phyloP scores from a whole-genome alignment of 2,888 invertebrate genomes.

The Oscheius sp. region DNA sequence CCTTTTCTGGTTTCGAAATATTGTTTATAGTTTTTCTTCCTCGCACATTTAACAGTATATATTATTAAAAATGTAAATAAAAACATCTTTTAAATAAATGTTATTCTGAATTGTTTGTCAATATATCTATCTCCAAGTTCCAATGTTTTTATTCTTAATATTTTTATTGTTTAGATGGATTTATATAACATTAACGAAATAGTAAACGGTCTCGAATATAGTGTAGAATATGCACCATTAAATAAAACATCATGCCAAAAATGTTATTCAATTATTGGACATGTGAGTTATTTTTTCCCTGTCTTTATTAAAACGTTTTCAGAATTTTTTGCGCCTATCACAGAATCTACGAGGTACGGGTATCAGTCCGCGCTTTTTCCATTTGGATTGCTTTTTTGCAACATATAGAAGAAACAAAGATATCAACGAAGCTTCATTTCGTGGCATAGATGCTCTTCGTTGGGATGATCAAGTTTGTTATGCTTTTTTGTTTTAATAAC shows the following conservation, averaged over 20 bases:
- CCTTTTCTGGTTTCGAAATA: too few relatives aligned
- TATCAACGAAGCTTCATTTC: conserved; percentile 70
- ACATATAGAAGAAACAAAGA: conserved; percentile 51
- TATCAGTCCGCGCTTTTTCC: too few relatives aligned
- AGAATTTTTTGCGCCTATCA: too few relatives aligned
- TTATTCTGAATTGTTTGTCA: too few relatives aligned
- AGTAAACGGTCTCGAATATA: conserved; percentile 50
- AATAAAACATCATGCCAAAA: conserved; percentile 55
- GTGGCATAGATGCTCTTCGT: conserved; percentile 72
- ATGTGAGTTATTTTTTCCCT: conserved; percentile 37
- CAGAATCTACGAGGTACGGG: too few relatives aligned
- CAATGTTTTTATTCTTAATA: not conserved
- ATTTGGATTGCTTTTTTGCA: conserved; percentile 73
- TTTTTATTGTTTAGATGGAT: conserved; percentile 18
- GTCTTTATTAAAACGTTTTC: conserved; percentile 5
- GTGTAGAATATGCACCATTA: conserved; percentile 59
- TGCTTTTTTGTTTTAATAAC: not conserved
- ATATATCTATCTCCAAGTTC: too few relatives aligned
- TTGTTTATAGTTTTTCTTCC: too few relatives aligned
- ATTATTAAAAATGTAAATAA: too few relatives aligned
- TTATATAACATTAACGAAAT: conserved; percentile 9
- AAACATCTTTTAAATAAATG: too few relatives aligned
- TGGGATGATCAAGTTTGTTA: conserved; percentile 73
- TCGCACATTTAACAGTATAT: too few relatives aligned
- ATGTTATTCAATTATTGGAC: conserved; percentile 51